Conservation (phyloP, 2,888 invertebrate genomes). For the Lampropteryx suffumata region DNA sequence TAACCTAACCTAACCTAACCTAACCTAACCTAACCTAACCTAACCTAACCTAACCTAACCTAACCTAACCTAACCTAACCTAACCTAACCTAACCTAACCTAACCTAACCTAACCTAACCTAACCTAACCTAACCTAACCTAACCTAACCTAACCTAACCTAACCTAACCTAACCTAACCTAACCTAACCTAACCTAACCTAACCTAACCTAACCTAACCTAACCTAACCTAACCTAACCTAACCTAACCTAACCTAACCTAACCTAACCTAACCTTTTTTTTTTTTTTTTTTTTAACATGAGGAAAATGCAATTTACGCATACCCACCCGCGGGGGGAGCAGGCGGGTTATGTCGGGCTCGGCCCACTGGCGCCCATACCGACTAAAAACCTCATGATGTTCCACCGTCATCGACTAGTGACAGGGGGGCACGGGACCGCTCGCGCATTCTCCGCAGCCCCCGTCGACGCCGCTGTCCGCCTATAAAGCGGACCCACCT, state of each 20-base stretch:
- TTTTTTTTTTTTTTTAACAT: too few relatives aligned
- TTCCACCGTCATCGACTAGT: too few relatives aligned
- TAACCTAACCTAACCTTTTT: conserved; percentile 22
- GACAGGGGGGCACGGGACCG: too few relatives aligned
- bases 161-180: conserved; percentile 32
- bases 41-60: conserved; percentile 27
- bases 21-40: conserved; percentile 32
- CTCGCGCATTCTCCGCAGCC: too few relatives aligned
- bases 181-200: conserved; percentile 33
- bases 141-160: conserved; percentile 32
- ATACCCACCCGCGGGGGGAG: too few relatives aligned
- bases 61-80: conserved; percentile 23
- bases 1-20: conserved; percentile 18
- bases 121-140: conserved; percentile 33
- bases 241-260: conserved; percentile 24
- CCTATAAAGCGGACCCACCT: too few relatives aligned
- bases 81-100: conserved; percentile 26
- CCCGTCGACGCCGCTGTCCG: too few relatives aligned
- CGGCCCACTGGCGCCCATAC: too few relatives aligned
- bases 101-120: conserved; percentile 26
- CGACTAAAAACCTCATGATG: too few relatives aligned
- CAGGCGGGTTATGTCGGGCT: too few relatives aligned
- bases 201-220: conserved; percentile 33
- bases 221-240: conserved; percentile 26
- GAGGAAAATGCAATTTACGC: too few relatives aligned